Evolutionary conservation across 2,888 invertebrate species (phyloP), one percentile per base, ranked within the genome.

Genomic region (Embidobia sp.): DNA sequence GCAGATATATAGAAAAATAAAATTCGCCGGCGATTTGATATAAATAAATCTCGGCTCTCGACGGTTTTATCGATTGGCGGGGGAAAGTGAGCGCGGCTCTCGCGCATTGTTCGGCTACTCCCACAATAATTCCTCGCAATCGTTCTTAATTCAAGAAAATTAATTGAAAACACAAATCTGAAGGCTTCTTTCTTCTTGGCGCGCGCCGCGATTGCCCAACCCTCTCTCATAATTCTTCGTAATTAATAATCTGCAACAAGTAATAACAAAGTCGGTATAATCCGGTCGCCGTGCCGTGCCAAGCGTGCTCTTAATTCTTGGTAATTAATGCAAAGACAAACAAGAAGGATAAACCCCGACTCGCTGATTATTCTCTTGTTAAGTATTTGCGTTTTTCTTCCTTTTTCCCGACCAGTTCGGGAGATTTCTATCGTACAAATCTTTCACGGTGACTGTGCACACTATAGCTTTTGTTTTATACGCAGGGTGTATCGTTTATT

Each of bases 251-350:
- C 88, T 85, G 85, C 86, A 88, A 88, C 87, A 87, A 88, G 88
- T 88, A 87, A 89, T 87, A 89, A 87, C 87, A 87, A 87, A 88
- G 87, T 81, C 84, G 80, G 85, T 75, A 70, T 88, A 89, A 89
- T 89, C 88, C 87, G 84, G 83, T 80, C 82, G 83, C 81, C 81
- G 79, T 83, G 83, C 83, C 84, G 82, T 81, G 81, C 81, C 82
- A 80, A 82, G 81, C 84, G 80, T 83, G 81, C 86, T 88, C 87
- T 88, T 88, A 88, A 89, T 89, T 89, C 88, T 86, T 84, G 85
- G 86, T 89, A 89, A 89, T 89, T 89, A 89, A 89, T 88, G 86
- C 85, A 87, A 87, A 87, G 88, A 87, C 88, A 88, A 89, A 87
- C 86, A 88, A 85, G 86, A 85, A 86, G 86, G 86, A 87, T 86